Evolutionary conservation across 2,113 vertebrate genomes (phyloP).

Genomic region (Lophotis ruficrista): DNA sequence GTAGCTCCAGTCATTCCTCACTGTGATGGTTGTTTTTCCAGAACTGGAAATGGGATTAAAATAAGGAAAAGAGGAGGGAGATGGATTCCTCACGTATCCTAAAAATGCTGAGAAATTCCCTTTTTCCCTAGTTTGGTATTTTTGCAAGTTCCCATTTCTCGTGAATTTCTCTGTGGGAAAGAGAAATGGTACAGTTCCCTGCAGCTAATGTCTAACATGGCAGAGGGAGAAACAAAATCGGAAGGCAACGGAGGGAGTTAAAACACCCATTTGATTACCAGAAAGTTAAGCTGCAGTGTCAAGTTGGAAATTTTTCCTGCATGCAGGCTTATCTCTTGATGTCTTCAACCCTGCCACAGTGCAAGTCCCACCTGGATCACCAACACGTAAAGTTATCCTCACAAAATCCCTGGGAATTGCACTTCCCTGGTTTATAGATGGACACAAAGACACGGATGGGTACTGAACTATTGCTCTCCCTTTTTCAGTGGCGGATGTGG

Average conservation of each 20-base stretch:
- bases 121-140: not conserved
- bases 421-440: not conserved
- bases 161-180: not conserved
- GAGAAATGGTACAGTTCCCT: not conserved
- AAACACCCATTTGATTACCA: not conserved
- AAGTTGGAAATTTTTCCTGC: not conserved
- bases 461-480: not conserved
- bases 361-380: not conserved
- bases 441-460: fast-evolving
- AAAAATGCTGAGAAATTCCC: not conserved
- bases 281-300: not conserved
- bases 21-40: not conserved
- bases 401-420: not conserved
- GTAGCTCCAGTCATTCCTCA: not conserved
- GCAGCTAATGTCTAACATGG: fast-evolving
- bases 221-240: not conserved
- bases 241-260: not conserved
- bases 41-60: not conserved
- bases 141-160: not conserved
- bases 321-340: not conserved
- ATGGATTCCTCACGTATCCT: not conserved
- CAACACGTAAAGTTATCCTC: not conserved
- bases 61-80: not conserved
- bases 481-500: not conserved
- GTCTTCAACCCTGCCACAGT: not conserved